Evolutionary conservation across 2,113 vertebrate species (phyloP), one percentile per base, ranked within the genome.

Genomic region (Myotis brandtii): DNA sequence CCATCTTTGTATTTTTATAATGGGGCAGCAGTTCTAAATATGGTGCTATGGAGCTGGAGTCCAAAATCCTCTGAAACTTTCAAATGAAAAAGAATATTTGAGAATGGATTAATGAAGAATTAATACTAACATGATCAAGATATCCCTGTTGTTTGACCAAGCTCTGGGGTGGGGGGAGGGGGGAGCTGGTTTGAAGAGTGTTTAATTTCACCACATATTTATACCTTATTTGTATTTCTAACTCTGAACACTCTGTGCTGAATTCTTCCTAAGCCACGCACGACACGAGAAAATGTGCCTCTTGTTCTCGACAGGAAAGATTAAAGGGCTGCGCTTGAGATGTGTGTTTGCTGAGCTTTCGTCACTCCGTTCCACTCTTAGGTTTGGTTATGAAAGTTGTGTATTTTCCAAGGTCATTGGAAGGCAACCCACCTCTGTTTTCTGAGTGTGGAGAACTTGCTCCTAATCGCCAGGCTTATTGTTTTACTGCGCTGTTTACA

Each of bases 401-500:
- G 0, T 0, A 0, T 91, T 95, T 97, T 95, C 94, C 87, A 85
- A 97, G 88, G 87, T 92, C 83, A 90, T 12, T 48, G 27, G 75
- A 95, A 95, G 79, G 95, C 97, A 97, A 97, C 94, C 76, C 73
- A 91, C 93, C 64, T 92, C 94, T 95, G 67, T 27, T 80, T 96
- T 88, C 87, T 21, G 14, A 80, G 66, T 10, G 34, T 54, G n/a
- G 85, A 91, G 97, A 93, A 96, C 92, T 93, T 83, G 94, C 69
- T 93, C 18, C 54, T 95, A 73, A 66, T 97, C 72, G 43, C 90
- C 77, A 64, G 82, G 85, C 94, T 52, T 62, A 94, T 92, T 40
- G 50, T 98, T 94, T 89, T 95, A 91, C 81, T 72, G 80, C 72
- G 48, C 97, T 98, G 98, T 98, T 98, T 98, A 98, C 97, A 98